Evolutionary conservation across 1,140 invertebrate species (phyloP).

Genomic region (Drosophila sechellia): DNA sequence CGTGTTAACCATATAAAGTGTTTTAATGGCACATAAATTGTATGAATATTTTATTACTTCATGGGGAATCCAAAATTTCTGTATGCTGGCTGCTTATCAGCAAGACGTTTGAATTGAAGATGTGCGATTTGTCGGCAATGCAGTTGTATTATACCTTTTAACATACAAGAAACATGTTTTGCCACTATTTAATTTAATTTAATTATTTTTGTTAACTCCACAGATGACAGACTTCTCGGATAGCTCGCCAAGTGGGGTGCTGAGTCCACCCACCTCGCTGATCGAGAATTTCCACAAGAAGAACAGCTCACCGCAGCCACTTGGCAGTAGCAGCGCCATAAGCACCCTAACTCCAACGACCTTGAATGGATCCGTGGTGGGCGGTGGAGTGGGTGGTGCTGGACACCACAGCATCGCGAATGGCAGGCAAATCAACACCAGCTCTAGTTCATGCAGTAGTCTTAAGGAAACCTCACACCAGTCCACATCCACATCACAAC

Average conservation of each 20-base stretch:
- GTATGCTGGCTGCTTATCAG: conserved; percentile 6
- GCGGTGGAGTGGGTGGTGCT: conserved; percentile 20
- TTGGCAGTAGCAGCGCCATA: conserved; percentile 8
- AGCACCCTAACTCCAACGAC: conserved; percentile 32
- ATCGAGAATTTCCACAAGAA: conserved; percentile 84
- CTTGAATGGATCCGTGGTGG: conserved; percentile 49
- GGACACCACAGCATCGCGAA: conserved; percentile 28
- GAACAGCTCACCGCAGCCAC: conserved; percentile 47
- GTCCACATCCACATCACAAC: conserved; percentile 83
- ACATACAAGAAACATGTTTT: conserved; percentile 33
- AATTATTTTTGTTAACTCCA: neutral
- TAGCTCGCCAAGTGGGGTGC: conserved; percentile 73
- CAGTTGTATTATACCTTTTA: neutral
- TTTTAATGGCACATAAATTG: neutral
- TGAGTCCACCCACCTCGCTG: conserved; percentile 76
- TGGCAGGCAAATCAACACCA: conserved; percentile 79
- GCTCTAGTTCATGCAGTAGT: conserved; percentile 81
- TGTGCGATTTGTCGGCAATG: neutral
- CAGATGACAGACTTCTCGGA: conserved; percentile 85
- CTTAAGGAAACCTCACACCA: conserved; percentile 84
- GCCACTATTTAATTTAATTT: neutral
- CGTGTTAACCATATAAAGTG: conserved; percentile 3
- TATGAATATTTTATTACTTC: neutral
- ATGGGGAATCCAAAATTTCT: conserved; percentile 21
- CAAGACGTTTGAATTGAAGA: neutral